Evolutionary conservation across 2,888 invertebrate genomes (phyloP), one percentile per base, ranked within the genome.

Genomic region (Neoscelio sp.): DNA sequence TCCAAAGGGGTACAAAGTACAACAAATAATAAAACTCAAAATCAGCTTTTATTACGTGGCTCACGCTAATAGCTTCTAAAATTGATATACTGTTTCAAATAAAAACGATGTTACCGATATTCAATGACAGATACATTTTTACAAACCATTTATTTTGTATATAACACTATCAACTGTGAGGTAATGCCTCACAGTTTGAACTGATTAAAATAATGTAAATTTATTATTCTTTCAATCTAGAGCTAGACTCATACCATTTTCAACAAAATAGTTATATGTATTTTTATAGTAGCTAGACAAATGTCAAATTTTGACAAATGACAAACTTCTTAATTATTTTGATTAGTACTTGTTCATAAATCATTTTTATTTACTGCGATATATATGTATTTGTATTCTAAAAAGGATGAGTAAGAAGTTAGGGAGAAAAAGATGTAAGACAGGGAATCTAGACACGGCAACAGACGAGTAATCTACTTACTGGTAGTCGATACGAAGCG

Each of bases 391-490:
- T 67, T 50, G 38, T 44, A 50, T 44, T 60, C 50, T 65, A 35
- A 67, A 52, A 28, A 35, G 23, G 58, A 54, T 44, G 42, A 44
- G 48, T 18, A 46, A 26, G 52, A 42, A 64, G 42, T 33, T 18
- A n/a, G 65, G 46, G 26, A 28, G 40, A 50, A 35, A 71, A 75
- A 58, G 74, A 80, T 58, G 52, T 67, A 64, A 73, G 71, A n/a
- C n/a, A 78, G 70, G 42, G 74, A 65, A 75, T 75, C 48, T 70
- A 64, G 58, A 64, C 70, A 74, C 60, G 52, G 73, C 58, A 70
- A 35, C 74, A 77, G 80, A 73, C 81, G 78, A 81, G 84, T 86
- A 86, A 86, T 85, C 85, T 85, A 86, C 85, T 86, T 86, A 85
- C 82, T 65, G 82, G 73, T 70, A 76, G 78, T 81, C 78, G 80